Evolutionary conservation across 2,797 vertebrate species (phyloP).

Genomic region (Channallabes apus): DNA sequence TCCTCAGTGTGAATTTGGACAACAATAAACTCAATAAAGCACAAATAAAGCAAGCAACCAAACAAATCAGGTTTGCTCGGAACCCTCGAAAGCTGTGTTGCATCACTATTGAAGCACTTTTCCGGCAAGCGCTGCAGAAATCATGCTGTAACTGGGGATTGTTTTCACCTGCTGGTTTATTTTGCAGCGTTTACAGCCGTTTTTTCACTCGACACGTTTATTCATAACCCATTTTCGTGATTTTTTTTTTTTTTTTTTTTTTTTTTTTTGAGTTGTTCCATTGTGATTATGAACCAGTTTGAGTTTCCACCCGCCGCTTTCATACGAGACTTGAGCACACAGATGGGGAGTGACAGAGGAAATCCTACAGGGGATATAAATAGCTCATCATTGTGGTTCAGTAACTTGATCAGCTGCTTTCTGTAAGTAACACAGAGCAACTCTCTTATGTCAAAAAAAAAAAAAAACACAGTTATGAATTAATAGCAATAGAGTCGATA

Average conservation of each 20-base stretch:
- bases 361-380: slow-evolving; percentile 50
- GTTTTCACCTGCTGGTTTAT: not conserved
- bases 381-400: slow-evolving; percentile 50
- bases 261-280: not conserved
- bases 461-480: not conserved
- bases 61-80: not conserved
- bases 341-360: slow-evolving; percentile 41
- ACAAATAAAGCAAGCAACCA: not conserved
- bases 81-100: not conserved
- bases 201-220: not conserved
- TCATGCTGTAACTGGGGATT: not conserved
- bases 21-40: not conserved
- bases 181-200: not conserved
- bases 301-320: slow-evolving; percentile 35
- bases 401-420: slow-evolving; percentile 52
- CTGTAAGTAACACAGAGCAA: slow-evolving; percentile 43
- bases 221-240: not conserved
- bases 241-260: not conserved
- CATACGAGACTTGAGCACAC: slow-evolving; percentile 33
- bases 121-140: not conserved
- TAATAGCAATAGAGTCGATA: not conserved
- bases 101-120: not conserved
- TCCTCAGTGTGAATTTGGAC: not conserved
- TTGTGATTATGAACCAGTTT: slow-evolving; percentile 36
- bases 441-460: slow-evolving; percentile 15